Base-by-base conservation (phyloP, 2,888 invertebrate genomes). In the Lampropteryx suffumata region DNA sequence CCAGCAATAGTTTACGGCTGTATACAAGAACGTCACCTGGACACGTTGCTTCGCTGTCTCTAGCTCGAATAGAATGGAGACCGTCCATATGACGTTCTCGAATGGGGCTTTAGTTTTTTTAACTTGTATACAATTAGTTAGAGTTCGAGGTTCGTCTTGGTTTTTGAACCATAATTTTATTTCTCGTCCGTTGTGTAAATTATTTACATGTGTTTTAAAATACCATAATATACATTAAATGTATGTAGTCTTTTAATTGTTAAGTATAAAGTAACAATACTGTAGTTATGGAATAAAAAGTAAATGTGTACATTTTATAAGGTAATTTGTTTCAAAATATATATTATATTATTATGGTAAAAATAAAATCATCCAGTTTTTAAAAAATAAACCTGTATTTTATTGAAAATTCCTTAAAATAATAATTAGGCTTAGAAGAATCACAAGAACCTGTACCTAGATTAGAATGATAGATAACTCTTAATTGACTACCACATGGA, bases 291-390 rank as follows among this genome's bases (percentile, higher is more conserved):
- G 71, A 80, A 77, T 52, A 52, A 83, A 84, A 87, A 86, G 91
- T 91, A 91, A 82, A 92, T 91, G 91, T 93, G 93, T 93, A 93
- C 91, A 93, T 93, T 93, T 93, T 93, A 93, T 93, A 93, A 92
- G 92, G 93, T 93, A 93, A 92, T 93, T 93, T 93, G 93, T 93
- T 92, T 92, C 83, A 83, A 82, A 92, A 93, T 92, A 93, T 92
- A 93, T 92, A 90, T 88, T 92, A 92, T 92, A 90, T 89, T 92
- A 93, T 92, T 92, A 93, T 92, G 92, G 92, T 92, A 92, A 92
- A 80, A 89, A 92, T 90, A 91, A 53, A 90, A 92, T 92, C 91
- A 92, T 92, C 90, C 90, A 91, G 92, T 92, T 92, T 92, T 91
- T 91, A 91, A 91, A 91, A 91, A 89, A 89, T 74, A 76, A 44